phyloP scores from a whole-genome alignment of 2,888 invertebrate species.

The Cantharis lateralis region DNA sequence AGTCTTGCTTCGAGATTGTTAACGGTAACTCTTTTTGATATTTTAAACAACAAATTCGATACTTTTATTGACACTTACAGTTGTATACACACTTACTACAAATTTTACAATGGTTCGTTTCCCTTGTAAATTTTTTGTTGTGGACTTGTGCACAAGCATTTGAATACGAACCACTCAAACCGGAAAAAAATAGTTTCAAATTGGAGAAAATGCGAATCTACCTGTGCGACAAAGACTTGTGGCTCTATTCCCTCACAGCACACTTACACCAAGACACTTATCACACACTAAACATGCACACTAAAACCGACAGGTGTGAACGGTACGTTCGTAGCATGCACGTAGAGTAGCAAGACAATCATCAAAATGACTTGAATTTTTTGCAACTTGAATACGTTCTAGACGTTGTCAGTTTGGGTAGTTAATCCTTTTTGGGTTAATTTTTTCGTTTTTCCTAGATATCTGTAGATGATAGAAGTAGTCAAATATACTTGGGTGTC shows the following conservation, averaged over 20 bases:
- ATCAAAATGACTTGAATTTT: not conserved
- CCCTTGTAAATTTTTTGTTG: constrained; percentile 4
- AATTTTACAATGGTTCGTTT: constrained; percentile 13
- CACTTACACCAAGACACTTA: not conserved
- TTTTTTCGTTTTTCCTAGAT: not conserved
- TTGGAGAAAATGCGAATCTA: constrained; percentile 10
- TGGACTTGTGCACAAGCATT: not conserved
- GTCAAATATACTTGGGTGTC: not conserved
- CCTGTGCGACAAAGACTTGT: constrained; percentile 11
- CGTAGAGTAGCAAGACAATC: not conserved
- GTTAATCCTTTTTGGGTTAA: not conserved
- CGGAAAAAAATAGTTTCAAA: not conserved
- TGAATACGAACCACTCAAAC: not conserved
- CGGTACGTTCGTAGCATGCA: constrained; percentile 9
- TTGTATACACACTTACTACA: constrained; percentile 13
- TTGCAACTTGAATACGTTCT: not conserved
- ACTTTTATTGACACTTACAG: constrained; percentile 14
- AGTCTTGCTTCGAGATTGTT: constrained; percentile 52
- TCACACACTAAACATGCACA: not conserved
- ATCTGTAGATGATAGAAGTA: not conserved
- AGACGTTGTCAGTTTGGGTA: not conserved
- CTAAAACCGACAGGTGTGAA: not conserved
- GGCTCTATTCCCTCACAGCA: not conserved
- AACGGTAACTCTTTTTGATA: constrained; percentile 6
- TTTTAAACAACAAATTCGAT: not conserved